A percentile compares a stretch with the other conserved stretches of the same genome.
These are phyloP conservation scores for Tupaia chinensis DNA, from an alignment of 2,113 vertebrate genomes.

Conservation along the genomic window DNA sequence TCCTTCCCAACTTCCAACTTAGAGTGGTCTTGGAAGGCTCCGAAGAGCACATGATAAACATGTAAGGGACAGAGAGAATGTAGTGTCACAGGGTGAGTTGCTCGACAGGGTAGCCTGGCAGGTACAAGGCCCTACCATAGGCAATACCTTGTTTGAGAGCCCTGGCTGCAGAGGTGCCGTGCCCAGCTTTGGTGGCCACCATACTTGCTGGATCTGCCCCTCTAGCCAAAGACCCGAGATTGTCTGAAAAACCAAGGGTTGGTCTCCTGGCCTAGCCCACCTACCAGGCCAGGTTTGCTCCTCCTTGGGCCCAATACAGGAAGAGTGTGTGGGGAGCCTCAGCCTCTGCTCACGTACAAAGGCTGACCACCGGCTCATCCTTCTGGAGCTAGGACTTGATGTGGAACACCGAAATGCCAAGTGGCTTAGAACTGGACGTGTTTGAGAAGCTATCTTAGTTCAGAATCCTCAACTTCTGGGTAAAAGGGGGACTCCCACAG, in stretches of 20 bases:
- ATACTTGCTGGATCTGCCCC: neutral
- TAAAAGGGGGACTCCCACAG: neutral
- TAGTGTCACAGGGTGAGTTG: constrained; percentile 9
- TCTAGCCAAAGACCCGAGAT: neutral
- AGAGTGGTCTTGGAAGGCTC: neutral
- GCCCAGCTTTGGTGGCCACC: neutral
- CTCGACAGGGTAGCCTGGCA: constrained; percentile 71
- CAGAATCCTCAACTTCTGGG: neutral
- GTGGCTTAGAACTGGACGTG: neutral
- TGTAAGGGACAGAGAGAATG: constrained; percentile 53
- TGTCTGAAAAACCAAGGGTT: neutral
- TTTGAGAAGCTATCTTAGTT: constrained; percentile 2
- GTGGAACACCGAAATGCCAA: neutral
- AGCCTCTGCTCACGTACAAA: neutral
- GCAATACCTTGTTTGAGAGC: constrained; percentile 61
- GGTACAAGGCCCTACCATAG: constrained; percentile 15
- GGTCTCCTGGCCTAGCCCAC: neutral
- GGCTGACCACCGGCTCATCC: neutral
- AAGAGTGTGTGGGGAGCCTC: neutral
- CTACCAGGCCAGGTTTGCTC: neutral
- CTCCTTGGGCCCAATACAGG: neutral
- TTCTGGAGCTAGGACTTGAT: neutral
- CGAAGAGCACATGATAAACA: constrained; percentile 56
- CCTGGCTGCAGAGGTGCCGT: neutral
- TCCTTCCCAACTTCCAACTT: neutral